Base-by-base conservation (phyloP, 37 sponge, comb jelly and placozoan species). In the Haliclona indistincta region DNA sequence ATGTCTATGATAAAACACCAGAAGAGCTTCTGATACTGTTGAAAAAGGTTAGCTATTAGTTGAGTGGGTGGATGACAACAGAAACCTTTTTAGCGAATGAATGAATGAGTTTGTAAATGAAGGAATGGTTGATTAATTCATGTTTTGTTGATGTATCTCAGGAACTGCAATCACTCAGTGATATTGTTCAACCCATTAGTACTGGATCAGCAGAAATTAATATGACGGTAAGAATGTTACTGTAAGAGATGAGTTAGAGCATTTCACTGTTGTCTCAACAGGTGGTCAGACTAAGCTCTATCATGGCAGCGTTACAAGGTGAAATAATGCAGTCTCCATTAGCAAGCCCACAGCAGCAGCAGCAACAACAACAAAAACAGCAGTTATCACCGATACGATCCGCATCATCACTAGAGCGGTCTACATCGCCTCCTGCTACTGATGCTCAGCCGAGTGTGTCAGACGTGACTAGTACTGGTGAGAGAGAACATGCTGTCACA, bases 191-290 rank as follows among this genome's bases (percentile, higher is more conserved):
- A 35, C 71, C 33, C 2, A 71, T 45, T 37, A 71, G 64, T 41
- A 80, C 81, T 38, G 81, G 81, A n/a, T 47, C 4, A 5, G 70
- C 72, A 6, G 39, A 43, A 43, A 30, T 71, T 22, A 71, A 80
- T 71, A 80, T 80, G 81, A 71, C 45, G 44, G 81, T 80, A 38
- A 63, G 74, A 7, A 4, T 17, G 36, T 13, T 1, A 17, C 22
- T 66, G 40, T 66, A 47, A 17, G 51, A n/a, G n/a, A n/a, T n/a
- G n/a, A n/a, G n/a, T n/a, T n/a, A n/a, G n/a, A n/a, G n/a, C n/a
- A n/a, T n/a, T n/a, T n/a, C n/a, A n/a, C n/a, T n/a, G n/a, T n/a
- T n/a, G 36, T 52, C 53, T 71, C 11, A 29, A 23, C 47, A 76
- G 77, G 44, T 76, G 5, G 38, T 34, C 15, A 4, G 77, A 4